Percentiles rank a stretch among this genome's conserved stretches.
Evolutionary conservation across 2,797 vertebrate species (phyloP).

Genomic region (Poecilia picta): DNA sequence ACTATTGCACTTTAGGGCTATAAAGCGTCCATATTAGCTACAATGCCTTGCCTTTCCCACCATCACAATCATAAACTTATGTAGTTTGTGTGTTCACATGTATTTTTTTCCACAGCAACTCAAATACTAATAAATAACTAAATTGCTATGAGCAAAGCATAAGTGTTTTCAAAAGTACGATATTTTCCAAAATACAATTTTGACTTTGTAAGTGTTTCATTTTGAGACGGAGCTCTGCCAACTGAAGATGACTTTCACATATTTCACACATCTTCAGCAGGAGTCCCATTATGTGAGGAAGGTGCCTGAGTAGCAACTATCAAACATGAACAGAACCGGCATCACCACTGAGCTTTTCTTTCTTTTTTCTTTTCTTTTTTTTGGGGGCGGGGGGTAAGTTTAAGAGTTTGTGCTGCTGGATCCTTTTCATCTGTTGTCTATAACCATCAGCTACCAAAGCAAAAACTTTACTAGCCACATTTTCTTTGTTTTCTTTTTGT

Average conservation of each 20-base stretch:
- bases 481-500: slow-evolving; percentile 44
- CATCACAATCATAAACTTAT: background rate
- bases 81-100: background rate
- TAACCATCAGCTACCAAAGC: slow-evolving; percentile 59
- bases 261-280: background rate
- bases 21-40: background rate
- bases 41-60: background rate
- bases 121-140: background rate
- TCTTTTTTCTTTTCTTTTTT: background rate
- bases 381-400: background rate
- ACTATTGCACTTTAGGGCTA: background rate
- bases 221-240: background rate
- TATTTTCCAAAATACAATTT: too few relatives aligned
- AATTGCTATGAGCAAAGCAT: too few relatives aligned
- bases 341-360: slow-evolving; percentile 12
- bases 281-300: background rate
- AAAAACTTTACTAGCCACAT: slow-evolving; percentile 58
- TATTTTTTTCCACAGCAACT: background rate
- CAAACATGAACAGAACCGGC: slow-evolving; percentile 29
- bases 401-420: slow-evolving; percentile 17
- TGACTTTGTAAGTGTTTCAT: background rate
- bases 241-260: background rate
- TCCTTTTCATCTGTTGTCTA: slow-evolving; percentile 37
- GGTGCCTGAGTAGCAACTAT: slow-evolving; percentile 54
- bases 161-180: too few relatives aligned